Evolutionary conservation across 2,113 vertebrate genomes (phyloP), one percentile per base, ranked within the genome.

Genomic region (Oenanthe melanoleuca): DNA sequence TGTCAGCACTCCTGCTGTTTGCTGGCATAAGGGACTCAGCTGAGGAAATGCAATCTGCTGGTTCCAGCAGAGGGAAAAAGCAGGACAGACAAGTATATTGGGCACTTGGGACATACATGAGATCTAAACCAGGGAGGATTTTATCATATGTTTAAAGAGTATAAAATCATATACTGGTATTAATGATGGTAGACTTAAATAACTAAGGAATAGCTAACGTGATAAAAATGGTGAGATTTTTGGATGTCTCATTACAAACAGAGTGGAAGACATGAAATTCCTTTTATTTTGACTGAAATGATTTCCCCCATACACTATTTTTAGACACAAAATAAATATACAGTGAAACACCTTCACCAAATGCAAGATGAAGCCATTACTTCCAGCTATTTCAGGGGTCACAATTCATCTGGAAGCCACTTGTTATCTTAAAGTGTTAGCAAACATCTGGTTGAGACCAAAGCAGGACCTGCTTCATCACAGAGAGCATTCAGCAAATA

Each of bases 11-110:
- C 64, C 78, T 86, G 57, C 66, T 85, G 79, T 77, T 93, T 82
- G 40, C 66, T 50, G 71, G 50, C 34, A 34, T 15, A 20, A 74
- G 61, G 72, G n/a, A 64, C 70, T 66, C 59, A 85, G 77, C 23
- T 89, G 47, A 71, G 81, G 59, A 90, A 95, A 93, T 40, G 59
- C 74, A 94, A 66, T 49, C 55, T 84, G 71, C 24, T 79, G 40
- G 45, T 72, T 82, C 40, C 81, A 70, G 24, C 4, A 9, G 59
- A 80, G 14, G 34, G 8, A 70, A 42, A 45, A 72, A 52, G 3
- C 52, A 79, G 5, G 6, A 50, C 42, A 79, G 57, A 88, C 12
- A 78, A 56, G 47, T 53, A 4, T 14, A 86, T 80, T 23, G 80
- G 63, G 18, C n/a, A 72, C 31, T 74, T 34, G 11, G 38, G 6